Conservation (phyloP, 1,140 invertebrate species). For the Lepidurus packardi region DNA sequence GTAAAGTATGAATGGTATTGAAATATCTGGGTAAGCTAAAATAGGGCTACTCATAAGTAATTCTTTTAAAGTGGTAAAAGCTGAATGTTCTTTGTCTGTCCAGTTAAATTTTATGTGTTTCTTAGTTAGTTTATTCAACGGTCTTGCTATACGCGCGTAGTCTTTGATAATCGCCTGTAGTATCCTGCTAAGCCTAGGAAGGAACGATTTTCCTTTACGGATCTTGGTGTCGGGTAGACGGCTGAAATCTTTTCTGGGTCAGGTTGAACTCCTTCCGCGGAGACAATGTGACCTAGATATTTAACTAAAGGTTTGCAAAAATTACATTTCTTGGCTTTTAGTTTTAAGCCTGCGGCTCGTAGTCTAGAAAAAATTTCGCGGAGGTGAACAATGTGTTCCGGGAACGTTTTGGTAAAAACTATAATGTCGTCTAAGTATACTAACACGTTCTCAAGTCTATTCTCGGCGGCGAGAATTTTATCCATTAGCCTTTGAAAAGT, state of each 20-base stretch:
- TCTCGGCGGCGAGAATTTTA: constrained; percentile 36
- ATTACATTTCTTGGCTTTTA: not conserved
- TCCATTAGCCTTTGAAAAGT: constrained; percentile 46
- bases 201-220: constrained; percentile 35
- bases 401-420: not conserved
- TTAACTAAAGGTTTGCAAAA: not conserved
- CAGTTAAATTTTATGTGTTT: not conserved
- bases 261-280: not conserved
- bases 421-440: constrained; percentile 13
- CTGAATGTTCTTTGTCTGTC: constrained; percentile 3
- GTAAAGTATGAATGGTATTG: constrained; percentile 36
- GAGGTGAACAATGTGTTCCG: not conserved
- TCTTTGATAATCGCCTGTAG: constrained; percentile 43
- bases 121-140: constrained; percentile 30
- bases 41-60: not conserved
- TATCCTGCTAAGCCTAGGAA: constrained; percentile 44
- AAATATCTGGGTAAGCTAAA: constrained; percentile 17
- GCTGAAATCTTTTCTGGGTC: constrained; percentile 31
- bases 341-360: not conserved
- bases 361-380: not conserved
- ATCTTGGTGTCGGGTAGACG: constrained; percentile 33
- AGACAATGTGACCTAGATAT: not conserved
- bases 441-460: not conserved
- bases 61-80: not conserved
- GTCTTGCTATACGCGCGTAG: constrained; percentile 36